These are phyloP conservation scores for Halichondria panicea DNA, from an alignment of 37 sponge, comb jelly and placozoan genomes.

Conservation along the genomic window DNA sequence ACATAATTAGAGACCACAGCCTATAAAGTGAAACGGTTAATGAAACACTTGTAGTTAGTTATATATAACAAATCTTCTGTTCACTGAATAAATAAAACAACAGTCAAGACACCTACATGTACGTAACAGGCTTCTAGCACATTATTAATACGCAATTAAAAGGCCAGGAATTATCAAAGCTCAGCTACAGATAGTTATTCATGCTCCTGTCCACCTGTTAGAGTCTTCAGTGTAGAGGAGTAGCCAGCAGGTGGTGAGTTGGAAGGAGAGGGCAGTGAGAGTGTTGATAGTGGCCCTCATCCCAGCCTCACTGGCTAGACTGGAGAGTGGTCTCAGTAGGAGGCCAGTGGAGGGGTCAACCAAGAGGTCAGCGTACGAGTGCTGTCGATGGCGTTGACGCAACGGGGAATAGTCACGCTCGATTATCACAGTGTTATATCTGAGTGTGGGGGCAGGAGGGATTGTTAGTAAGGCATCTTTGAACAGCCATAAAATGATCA, in stretches of 20 bases:
- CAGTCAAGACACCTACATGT: too few relatives aligned
- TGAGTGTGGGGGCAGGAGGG: not conserved
- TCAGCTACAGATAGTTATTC: not conserved
- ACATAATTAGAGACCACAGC: too few relatives aligned
- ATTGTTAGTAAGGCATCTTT: too few relatives aligned
- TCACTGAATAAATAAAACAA: too few relatives aligned
- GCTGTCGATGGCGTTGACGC: not conserved
- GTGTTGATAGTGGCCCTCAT: slow-evolving; percentile 23
- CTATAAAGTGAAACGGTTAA: too few relatives aligned
- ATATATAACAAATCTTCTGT: too few relatives aligned
- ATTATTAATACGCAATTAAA: not conserved
- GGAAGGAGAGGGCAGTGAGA: slow-evolving; percentile 51
- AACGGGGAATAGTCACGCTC: slow-evolving; percentile 54
- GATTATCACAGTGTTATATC: slow-evolving; percentile 56
- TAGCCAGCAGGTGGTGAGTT: slow-evolving; percentile 59
- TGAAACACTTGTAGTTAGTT: too few relatives aligned
- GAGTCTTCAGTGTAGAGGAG: slow-evolving; percentile 40
- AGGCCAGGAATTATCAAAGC: not conserved
- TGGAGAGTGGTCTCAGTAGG: slow-evolving; percentile 43
- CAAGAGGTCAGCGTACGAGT: slow-evolving; percentile 48
- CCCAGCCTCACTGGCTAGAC: slow-evolving; percentile 38
- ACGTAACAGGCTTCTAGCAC: too few relatives aligned
- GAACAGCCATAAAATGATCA: too few relatives aligned
- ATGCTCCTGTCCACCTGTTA: not conserved
- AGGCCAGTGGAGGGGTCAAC: slow-evolving; percentile 47